Evolutionary conservation across 2,888 invertebrate genomes (phyloP).

Genomic region (Junonia oenone): DNA sequence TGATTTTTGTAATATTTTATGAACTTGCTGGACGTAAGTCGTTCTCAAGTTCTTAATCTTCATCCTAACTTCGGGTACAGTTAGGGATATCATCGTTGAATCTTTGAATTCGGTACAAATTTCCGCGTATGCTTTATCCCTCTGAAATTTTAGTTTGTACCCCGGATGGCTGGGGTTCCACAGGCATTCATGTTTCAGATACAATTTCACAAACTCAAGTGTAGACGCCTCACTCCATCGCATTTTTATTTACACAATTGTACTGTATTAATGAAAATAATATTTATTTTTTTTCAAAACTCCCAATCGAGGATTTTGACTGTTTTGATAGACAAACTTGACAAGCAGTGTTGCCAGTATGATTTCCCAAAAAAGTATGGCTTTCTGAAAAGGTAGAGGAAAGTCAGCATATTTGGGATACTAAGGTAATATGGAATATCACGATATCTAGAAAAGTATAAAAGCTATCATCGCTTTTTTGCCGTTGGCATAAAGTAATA

Average conservation of each 20-base stretch:
- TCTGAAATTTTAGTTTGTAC: constrained; percentile 57
- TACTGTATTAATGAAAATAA: not conserved
- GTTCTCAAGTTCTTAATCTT: constrained; percentile 72
- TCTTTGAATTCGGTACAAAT: constrained; percentile 52
- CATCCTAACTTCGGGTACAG: constrained; percentile 60
- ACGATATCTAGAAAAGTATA: too few species aligned
- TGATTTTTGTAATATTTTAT: constrained; percentile 64
- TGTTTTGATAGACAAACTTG: too few species aligned
- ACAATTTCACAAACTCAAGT: constrained; percentile 67
- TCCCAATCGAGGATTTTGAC: too few species aligned
- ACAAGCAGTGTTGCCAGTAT: too few species aligned
- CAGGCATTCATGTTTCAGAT: constrained; percentile 68
- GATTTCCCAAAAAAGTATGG: too few species aligned
- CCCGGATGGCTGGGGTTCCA: constrained; percentile 65
- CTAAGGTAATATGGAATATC: too few species aligned
- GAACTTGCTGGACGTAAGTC: constrained; percentile 69
- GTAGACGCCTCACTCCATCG: constrained; percentile 71
- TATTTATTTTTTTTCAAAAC: too few species aligned
- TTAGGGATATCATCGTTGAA: constrained; percentile 47
- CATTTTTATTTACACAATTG: constrained; percentile 38
- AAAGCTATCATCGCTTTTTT: too few species aligned
- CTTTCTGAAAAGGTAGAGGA: too few species aligned
- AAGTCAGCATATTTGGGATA: too few species aligned
- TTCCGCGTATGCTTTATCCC: constrained; percentile 55
- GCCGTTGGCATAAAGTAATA: too few species aligned